Evolutionary conservation across 2,797 vertebrate species (phyloP).

Genomic region (Tympanoctomys barrerae): DNA sequence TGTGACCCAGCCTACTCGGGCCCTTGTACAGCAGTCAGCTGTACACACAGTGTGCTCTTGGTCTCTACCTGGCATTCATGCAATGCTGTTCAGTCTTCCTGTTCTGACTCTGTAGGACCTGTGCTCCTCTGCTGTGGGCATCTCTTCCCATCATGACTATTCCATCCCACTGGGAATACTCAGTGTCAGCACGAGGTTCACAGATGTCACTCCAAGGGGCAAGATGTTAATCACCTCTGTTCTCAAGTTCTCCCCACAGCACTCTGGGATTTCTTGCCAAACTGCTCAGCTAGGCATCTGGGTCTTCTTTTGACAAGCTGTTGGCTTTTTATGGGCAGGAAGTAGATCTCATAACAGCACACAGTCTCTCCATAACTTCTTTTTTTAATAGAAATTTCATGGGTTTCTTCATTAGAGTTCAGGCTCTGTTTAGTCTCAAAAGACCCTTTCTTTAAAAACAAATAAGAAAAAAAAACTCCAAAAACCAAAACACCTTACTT

Average conservation of each 20-base stretch:
- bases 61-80: fast-evolving
- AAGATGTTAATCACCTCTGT: background rate
- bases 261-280: background rate
- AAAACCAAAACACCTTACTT: background rate
- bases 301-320: background rate
- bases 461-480: conserved; percentile 21
- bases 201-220: background rate
- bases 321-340: conserved; percentile 49
- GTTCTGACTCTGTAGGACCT: background rate
- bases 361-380: background rate
- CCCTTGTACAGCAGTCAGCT: background rate
- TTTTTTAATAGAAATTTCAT: background rate
- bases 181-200: no score
- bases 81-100: background rate
- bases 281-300: background rate
- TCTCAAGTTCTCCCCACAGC: background rate
- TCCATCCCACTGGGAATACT: background rate
- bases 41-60: background rate
- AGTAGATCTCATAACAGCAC: conserved; percentile 7
- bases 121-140: background rate
- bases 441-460: conserved; percentile 31
- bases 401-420: conserved; percentile 14
- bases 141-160: background rate
- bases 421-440: conserved; percentile 37
- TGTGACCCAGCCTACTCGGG: background rate